phyloP scores from a whole-genome alignment of 2,113 vertebrate genomes.

The Malurus elegans region DNA sequence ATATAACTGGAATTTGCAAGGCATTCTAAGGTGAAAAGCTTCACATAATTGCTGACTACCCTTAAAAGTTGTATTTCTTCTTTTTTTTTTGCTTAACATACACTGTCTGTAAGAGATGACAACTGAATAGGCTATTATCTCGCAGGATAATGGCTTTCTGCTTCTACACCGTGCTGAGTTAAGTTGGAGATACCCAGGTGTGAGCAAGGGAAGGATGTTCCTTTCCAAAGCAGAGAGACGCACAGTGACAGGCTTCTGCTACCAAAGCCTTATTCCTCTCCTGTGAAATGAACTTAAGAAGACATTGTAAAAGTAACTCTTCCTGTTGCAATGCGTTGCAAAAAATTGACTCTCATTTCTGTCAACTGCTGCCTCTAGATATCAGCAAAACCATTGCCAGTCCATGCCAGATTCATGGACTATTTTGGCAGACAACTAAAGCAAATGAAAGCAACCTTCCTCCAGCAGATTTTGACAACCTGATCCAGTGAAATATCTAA shows the following conservation, averaged over 20 bases:
- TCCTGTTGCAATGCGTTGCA: neutral
- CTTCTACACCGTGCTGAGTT: neutral
- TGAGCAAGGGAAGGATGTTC: neutral
- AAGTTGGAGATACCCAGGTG: neutral
- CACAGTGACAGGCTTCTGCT: neutral
- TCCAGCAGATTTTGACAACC: neutral
- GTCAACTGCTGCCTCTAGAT: neutral
- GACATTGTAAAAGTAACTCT: neutral
- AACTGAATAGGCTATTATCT: neutral
- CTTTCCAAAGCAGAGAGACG: neutral
- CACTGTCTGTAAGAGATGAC: neutral
- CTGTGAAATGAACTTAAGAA: neutral
- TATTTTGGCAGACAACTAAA: neutral
- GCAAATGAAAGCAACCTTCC: neutral
- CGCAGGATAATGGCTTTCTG: neutral
- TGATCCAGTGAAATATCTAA: neutral
- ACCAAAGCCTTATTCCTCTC: neutral
- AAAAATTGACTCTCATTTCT: neutral
- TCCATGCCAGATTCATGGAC: neutral
- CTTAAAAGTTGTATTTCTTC: neutral
- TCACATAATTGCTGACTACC: neutral
- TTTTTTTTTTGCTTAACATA: neutral
- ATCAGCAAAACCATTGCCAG: neutral
- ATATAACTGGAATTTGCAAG: neutral
- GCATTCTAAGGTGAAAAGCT: constrained; percentile 33